Evolutionary conservation across 2,888 invertebrate species (phyloP).

Genomic region (Drosophila mimetica): DNA sequence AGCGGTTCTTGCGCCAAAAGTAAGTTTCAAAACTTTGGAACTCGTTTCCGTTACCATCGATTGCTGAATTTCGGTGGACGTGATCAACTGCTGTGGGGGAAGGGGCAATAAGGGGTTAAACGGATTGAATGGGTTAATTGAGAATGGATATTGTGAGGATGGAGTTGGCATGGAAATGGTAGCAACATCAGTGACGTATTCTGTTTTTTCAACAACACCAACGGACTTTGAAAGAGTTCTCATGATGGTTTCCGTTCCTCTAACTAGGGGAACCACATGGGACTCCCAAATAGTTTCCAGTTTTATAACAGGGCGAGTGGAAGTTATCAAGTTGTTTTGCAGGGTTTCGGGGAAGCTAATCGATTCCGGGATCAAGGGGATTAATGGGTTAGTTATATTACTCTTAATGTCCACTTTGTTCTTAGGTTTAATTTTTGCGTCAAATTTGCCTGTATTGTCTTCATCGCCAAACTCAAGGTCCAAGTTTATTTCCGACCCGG

Average conservation of each 20-base stretch:
- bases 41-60: conserved; percentile 91
- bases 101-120: conserved; percentile 85
- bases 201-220: conserved; percentile 91
- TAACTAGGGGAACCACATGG: conserved; percentile 91
- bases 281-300: conserved; percentile 93
- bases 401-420: conserved; percentile 58
- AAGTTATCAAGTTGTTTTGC: conserved; percentile 86
- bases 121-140: conserved; percentile 78
- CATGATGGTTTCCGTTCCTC: conserved; percentile 90
- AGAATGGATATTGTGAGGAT: conserved; percentile 84
- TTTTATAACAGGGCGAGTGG: conserved; percentile 90
- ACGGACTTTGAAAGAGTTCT: conserved; percentile 92
- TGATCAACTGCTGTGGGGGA: conserved; percentile 90
- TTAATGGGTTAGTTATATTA: conserved; percentile 38
- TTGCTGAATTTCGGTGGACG: conserved; percentile 92
- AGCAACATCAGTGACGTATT: conserved; percentile 91
- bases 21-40: conserved; percentile 92
- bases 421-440: conserved; percentile 50
- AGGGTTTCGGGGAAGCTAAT: conserved; percentile 85
- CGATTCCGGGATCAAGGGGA: conserved; percentile 38
- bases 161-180: conserved; percentile 87
- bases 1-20: conserved; percentile 95
- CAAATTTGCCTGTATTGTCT: conserved; percentile 86
- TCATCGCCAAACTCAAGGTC: conserved; percentile 94
- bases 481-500: conserved; percentile 93